These are phyloP conservation scores for Lepidurus arcticus DNA, from an alignment of 1,140 invertebrate species.

Conservation along the genomic window DNA sequence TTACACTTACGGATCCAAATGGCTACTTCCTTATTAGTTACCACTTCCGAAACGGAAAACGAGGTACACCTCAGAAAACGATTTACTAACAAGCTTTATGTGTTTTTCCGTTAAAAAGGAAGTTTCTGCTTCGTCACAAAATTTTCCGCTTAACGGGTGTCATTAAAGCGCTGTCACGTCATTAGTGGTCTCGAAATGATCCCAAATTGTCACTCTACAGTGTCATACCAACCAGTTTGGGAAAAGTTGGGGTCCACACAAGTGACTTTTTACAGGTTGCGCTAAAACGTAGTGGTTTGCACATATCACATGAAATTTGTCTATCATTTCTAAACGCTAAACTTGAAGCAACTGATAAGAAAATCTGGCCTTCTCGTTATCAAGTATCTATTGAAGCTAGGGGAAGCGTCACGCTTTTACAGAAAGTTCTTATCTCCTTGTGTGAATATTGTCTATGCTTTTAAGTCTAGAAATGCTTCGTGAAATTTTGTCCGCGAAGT, in stretches of 20 bases:
- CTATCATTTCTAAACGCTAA: neutral
- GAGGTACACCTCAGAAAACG: neutral
- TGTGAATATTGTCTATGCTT: neutral
- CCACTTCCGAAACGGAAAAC: constrained; percentile 14
- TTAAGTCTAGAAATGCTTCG: neutral
- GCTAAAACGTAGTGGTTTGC: neutral
- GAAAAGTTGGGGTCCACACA: neutral
- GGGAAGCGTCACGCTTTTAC: neutral
- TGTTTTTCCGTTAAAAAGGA: neutral
- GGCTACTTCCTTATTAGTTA: constrained; percentile 13
- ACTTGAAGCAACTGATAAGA: neutral
- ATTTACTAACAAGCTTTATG: neutral
- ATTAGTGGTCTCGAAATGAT: neutral
- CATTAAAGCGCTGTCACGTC: neutral
- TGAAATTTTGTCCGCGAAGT: neutral
- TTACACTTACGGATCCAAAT: neutral
- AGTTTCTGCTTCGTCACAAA: neutral
- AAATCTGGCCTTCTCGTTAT: neutral
- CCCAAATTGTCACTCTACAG: neutral
- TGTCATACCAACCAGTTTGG: neutral
- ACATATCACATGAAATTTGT: neutral
- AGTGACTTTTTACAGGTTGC: neutral
- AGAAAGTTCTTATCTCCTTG: no score
- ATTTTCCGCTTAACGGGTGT: neutral
- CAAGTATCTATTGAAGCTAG: neutral